Conservation (phyloP, 2,888 invertebrate species). For the Nomada ruficornis region DNA sequence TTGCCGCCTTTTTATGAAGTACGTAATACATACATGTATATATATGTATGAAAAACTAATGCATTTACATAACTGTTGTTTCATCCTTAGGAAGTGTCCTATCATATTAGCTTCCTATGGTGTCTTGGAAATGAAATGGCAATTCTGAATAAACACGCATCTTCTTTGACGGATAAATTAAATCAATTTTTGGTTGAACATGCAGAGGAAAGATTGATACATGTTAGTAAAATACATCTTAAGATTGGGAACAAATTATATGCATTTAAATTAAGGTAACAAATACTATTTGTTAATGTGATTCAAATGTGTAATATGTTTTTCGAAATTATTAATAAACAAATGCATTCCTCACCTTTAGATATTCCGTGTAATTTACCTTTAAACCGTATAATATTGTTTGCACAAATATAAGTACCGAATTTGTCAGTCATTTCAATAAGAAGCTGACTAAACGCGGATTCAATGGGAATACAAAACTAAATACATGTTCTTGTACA, state of each 20-base stretch:
- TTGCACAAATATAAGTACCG: too few relatives aligned
- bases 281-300: constrained; percentile 13
- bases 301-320: constrained; percentile 2
- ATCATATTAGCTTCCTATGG: constrained; percentile 94
- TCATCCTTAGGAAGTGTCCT: constrained; percentile 90
- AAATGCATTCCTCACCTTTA: neutral
- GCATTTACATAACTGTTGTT: constrained; percentile 64
- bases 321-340: neutral
- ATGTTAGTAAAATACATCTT: constrained; percentile 87
- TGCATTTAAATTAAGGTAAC: constrained; percentile 85
- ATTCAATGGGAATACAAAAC: neutral
- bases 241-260: constrained; percentile 92
- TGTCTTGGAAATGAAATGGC: constrained; percentile 88
- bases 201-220: constrained; percentile 84
- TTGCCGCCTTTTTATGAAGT: constrained; percentile 92
- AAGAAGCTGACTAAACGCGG: neutral
- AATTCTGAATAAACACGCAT: constrained; percentile 84
- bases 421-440: too few relatives aligned
- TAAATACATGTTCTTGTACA: constrained; percentile 32
- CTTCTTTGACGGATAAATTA: constrained; percentile 85
- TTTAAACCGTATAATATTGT: neutral
- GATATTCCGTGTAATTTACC: neutral
- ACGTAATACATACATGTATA: constrained; percentile 58
- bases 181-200: constrained; percentile 80
- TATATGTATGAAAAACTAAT: neutral